Evolutionary conservation across 2,797 vertebrate genomes (phyloP).

Genomic region (Morus bassanus): DNA sequence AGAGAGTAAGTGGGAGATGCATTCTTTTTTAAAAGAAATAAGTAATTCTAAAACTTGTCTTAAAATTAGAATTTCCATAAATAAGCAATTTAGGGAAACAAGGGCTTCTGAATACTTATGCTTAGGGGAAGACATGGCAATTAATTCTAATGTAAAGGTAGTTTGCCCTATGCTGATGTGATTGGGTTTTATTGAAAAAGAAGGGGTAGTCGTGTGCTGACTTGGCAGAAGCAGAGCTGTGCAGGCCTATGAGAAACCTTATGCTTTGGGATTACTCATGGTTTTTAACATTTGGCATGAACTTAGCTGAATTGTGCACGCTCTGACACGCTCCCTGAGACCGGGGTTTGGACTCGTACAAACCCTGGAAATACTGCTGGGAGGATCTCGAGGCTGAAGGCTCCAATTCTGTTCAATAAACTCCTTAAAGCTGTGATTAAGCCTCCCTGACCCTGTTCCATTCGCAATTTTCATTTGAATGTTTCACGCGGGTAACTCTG

Average conservation of each 20-base stretch:
- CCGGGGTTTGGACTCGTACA: not conserved
- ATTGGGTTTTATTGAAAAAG: not conserved
- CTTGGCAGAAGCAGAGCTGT: not conserved
- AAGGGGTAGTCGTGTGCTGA: not conserved
- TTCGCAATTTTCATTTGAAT: accelerated
- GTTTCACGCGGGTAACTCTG: not conserved
- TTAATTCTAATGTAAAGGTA: not conserved
- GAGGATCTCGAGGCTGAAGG: not conserved
- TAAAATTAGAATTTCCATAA: not conserved
- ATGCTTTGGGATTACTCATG: not conserved
- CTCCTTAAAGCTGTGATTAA: not conserved
- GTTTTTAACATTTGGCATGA: not conserved
- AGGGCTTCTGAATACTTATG: not conserved
- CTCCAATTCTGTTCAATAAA: not conserved
- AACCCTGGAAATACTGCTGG: not conserved
- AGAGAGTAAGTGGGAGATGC: not conserved
- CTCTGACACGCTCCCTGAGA: not conserved
- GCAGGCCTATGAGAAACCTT: not conserved
- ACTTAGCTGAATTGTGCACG: not conserved
- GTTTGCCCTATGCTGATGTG: not conserved
- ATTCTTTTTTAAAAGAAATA: not conserved
- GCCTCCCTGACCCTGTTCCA: not conserved
- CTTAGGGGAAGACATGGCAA: not conserved
- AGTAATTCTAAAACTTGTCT: not conserved
- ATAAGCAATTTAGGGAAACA: too few relatives aligned